Base-by-base conservation (phyloP, 2,113 vertebrate species). In the Cyanistes caeruleus region DNA sequence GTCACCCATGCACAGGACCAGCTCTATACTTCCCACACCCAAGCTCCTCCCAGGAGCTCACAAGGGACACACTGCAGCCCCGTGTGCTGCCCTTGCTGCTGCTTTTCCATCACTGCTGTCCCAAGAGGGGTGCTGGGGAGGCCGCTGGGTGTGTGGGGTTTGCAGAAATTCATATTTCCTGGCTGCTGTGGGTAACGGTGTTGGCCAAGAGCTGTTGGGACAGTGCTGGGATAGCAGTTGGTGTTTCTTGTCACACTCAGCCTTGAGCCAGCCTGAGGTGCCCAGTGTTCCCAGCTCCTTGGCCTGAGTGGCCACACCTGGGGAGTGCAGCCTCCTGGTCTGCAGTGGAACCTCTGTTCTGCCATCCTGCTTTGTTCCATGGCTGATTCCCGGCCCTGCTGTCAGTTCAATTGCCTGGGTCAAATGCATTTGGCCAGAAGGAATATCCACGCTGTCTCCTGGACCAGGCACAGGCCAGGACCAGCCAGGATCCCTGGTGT, bases 381-480 rank as follows among this genome's bases (percentile, higher is more conserved):
- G 5, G 13, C 41, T 8, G 17, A 0, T 25, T 43, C 43, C 6
- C 4, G 1, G 8, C 27, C 4, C 33, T 16, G n/a, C 19, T 10
- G 44, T 2, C 3, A 5, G 9, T 3, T 73, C 37, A 39, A 2
- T 5, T 10, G 22, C 78, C 74, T 1, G 4, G 1, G 8, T 17
- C 18, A 1, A 8, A 3, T 1, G 11, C 2, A 0, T 67, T 75
- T 16, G 46, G 18, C 41, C 17, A 12, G 2, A 13, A 43, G 62
- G n/a, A 35, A 1, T 0, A 0, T 21, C 15, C 8, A 0, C 0
- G 4, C 21, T 16, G 9, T 9, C 13, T 37, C 39, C n/a, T 27
- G 84, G 31, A 1, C 5, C 6, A 1, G 14, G 46, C 4, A 2
- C 11, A 18, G 46, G 10, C n/a, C 37, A 7, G 53, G 27, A 5